Evolutionary conservation across 2,888 invertebrate genomes (phyloP).

Genomic region (Acrobasis repandana): DNA sequence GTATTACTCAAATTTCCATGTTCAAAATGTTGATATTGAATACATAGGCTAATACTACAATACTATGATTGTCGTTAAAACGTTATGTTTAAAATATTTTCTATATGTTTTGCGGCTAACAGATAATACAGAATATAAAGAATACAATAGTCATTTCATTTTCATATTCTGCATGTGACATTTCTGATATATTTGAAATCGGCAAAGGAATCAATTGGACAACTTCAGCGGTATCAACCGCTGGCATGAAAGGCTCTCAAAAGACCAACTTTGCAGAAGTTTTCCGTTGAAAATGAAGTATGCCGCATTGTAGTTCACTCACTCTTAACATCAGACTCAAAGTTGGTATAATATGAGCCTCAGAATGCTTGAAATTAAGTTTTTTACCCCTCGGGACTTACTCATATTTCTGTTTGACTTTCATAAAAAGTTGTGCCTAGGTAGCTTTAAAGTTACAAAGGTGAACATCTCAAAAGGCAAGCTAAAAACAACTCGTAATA

Average conservation of each 20-base stretch:
- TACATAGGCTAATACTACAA: too few relatives aligned
- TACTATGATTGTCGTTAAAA: too few relatives aligned
- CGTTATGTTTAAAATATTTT: too few relatives aligned
- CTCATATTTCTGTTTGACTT: not conserved
- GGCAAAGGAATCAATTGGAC: conserved; percentile 15
- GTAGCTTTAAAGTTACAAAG: not conserved
- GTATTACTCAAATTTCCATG: too few relatives aligned
- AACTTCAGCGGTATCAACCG: conserved; percentile 20
- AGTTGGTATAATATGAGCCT: conserved; percentile 19
- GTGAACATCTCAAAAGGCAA: not conserved
- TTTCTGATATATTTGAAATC: conserved; percentile 16
- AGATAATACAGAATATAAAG: too few relatives aligned
- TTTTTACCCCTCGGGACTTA: not conserved
- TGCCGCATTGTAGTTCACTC: conserved; percentile 21
- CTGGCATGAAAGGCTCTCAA: conserved; percentile 19
- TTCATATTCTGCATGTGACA: conserved; percentile 8
- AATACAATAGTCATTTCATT: not conserved
- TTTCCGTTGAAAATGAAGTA: conserved; percentile 19
- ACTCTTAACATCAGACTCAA: conserved; percentile 19
- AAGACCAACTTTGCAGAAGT: conserved; percentile 23
- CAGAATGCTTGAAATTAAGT: conserved; percentile 14
- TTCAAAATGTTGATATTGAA: too few relatives aligned
- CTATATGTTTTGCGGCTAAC: not conserved
- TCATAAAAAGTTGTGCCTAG: not conserved
- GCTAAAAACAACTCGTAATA: not conserved